Percentiles rank a stretch among this genome's conserved stretches.
Evolutionary conservation across 1,140 invertebrate genomes (phyloP).

Genomic region (Piezodorus guildinii): DNA sequence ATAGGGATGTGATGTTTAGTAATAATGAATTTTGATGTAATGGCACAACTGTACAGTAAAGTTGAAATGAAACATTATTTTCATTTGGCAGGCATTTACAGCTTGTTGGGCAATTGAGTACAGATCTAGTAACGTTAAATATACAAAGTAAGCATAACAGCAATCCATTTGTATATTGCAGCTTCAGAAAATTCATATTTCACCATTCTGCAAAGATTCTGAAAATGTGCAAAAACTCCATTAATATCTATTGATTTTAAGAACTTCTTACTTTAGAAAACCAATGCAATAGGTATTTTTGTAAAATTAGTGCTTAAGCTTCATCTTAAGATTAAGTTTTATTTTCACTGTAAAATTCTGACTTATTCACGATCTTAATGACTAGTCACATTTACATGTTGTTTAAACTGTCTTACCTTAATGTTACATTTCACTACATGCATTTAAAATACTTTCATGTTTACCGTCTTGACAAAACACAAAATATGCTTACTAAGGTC

Average conservation of each 20-base stretch:
- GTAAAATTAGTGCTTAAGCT: too few relatives aligned
- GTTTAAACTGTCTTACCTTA: too few relatives aligned
- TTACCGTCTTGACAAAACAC: too few relatives aligned
- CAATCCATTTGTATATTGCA: not conserved
- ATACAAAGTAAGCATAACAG: slow-evolving; percentile 4
- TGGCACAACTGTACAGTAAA: slow-evolving; percentile 12
- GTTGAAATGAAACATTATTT: not conserved
- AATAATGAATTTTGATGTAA: slow-evolving; percentile 4
- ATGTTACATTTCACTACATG: too few relatives aligned
- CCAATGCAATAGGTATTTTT: too few relatives aligned
- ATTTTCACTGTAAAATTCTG: too few relatives aligned
- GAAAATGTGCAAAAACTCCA: not conserved
- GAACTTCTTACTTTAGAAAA: too few relatives aligned
- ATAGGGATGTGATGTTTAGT: not conserved
- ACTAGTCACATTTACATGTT: too few relatives aligned
- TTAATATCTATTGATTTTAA: not conserved
- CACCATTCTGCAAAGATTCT: not conserved
- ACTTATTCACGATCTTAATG: too few relatives aligned
- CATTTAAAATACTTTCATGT: too few relatives aligned
- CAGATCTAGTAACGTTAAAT: not conserved
- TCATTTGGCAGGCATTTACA: slow-evolving; percentile 19
- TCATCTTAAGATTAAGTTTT: too few relatives aligned
- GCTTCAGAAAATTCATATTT: slow-evolving; percentile 2
- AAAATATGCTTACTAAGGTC: too few relatives aligned
- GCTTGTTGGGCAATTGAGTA: slow-evolving; percentile 8